Conservation (phyloP, 1,140 invertebrate genomes). For the Lithobius niger region DNA sequence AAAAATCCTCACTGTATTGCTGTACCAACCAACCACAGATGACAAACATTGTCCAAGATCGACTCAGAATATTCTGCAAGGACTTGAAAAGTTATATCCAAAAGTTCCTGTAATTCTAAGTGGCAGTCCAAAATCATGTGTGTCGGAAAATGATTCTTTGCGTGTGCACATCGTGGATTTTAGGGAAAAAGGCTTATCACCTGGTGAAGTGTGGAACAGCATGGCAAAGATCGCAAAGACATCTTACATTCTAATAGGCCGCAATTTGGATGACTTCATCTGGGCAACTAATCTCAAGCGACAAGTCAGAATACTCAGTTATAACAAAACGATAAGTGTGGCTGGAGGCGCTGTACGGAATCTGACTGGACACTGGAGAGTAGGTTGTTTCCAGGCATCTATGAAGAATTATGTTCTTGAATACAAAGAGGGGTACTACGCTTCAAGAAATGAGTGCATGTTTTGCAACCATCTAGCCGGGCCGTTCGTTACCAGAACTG, state of each 20-base stretch:
- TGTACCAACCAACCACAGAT: not conserved
- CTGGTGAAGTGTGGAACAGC: slow-evolving; percentile 19
- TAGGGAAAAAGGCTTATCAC: not conserved
- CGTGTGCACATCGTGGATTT: not conserved
- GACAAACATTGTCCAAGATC: not conserved
- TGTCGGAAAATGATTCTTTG: not conserved
- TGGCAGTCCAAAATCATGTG: too few relatives aligned
- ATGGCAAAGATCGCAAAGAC: slow-evolving; percentile 18
- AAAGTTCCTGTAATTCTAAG: not conserved
- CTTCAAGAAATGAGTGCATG: slow-evolving; percentile 24
- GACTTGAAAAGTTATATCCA: not conserved
- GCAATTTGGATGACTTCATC: slow-evolving; percentile 16
- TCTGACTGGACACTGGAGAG: slow-evolving; percentile 24
- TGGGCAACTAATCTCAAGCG: slow-evolving; percentile 19
- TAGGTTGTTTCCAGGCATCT: slow-evolving; percentile 24
- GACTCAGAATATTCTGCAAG: not conserved
- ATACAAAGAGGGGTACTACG: slow-evolving; percentile 24
- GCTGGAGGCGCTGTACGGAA: slow-evolving; percentile 23
- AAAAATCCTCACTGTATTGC: not conserved
- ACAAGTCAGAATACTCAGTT: slow-evolving; percentile 22
- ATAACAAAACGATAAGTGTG: slow-evolving; percentile 14
- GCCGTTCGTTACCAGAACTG: slow-evolving; percentile 22
- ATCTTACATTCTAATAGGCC: slow-evolving; percentile 24
- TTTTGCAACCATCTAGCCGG: slow-evolving; percentile 25
- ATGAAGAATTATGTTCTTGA: slow-evolving; percentile 22